These are phyloP conservation scores for Podilymbus podiceps DNA, from an alignment of 2,113 vertebrate genomes.

Conservation along the genomic window DNA sequence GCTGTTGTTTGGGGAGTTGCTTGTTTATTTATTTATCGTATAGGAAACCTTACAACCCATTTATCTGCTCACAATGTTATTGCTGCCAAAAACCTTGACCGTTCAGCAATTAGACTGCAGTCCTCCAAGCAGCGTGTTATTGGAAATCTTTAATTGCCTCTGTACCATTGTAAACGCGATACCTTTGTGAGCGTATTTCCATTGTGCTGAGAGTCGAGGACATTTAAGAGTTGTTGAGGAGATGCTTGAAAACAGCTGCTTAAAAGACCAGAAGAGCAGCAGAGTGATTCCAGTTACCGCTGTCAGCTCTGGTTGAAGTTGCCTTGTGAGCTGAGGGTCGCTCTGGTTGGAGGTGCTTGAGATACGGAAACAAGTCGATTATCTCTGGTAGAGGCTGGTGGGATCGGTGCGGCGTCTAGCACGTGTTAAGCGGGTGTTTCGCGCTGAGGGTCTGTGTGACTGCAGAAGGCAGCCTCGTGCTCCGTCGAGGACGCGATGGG, in stretches of 20 bases:
- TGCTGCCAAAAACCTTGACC: conserved; percentile 15
- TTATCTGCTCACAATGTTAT: not conserved
- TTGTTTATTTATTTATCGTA: not conserved
- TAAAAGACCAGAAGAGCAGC: not conserved
- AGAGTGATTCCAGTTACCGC: not conserved
- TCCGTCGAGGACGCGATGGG: not conserved
- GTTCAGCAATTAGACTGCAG: not conserved
- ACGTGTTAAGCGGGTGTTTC: too few relatives aligned
- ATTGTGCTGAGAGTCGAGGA: not conserved
- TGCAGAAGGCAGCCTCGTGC: accelerated
- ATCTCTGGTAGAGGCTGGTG: not conserved
- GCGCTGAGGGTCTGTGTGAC: not conserved
- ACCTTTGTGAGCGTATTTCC: not conserved
- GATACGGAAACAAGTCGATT: not conserved
- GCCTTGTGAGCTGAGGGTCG: not conserved
- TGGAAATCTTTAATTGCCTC: conserved; percentile 44
- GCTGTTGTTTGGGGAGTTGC: not conserved
- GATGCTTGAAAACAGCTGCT: not conserved
- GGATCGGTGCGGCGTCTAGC: not conserved
- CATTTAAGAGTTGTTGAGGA: not conserved
- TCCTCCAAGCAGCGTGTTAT: not conserved
- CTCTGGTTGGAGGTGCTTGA: not conserved
- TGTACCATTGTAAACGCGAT: not conserved
- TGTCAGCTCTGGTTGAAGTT: not conserved
- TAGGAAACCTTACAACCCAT: not conserved